Percentiles rank a stretch among this genome's conserved stretches.
Evolutionary conservation across 2,888 invertebrate species (phyloP).

Genomic region (Sphaerophoria taeniata): DNA sequence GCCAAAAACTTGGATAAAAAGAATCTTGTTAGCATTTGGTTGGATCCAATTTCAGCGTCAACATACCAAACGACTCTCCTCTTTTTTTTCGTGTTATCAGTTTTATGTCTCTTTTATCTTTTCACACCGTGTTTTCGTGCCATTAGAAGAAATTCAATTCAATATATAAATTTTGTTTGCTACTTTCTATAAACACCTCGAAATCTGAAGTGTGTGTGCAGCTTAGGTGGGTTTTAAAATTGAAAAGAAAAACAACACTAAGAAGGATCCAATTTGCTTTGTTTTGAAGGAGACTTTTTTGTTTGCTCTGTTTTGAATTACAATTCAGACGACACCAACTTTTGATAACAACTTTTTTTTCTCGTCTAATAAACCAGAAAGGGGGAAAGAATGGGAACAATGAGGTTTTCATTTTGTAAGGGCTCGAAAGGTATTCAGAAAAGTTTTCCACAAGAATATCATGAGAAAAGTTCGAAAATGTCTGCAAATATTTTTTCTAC

Average conservation of each 20-base stretch:
- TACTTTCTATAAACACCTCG: not conserved
- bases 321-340: conserved; percentile 5
- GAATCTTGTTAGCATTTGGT: conserved; percentile 45
- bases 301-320: conserved; percentile 7
- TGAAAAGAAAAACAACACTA: not conserved
- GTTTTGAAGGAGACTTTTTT: conserved; percentile 14
- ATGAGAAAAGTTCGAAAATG: not conserved
- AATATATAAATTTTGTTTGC: conserved; percentile 14
- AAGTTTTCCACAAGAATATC: not conserved
- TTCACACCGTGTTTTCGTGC: conserved; percentile 7
- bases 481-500: not conserved
- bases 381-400: too few species aligned
- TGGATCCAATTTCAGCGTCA: conserved; percentile 40
- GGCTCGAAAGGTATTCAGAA: conserved; percentile 3
- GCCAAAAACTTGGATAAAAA: not conserved
- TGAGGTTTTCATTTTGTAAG: not conserved
- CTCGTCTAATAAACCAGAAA: not conserved
- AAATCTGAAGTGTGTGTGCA: not conserved
- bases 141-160: conserved; percentile 15
- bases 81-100: conserved; percentile 4
- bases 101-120: conserved; percentile 19
- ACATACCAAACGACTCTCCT: not conserved
- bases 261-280: conserved; percentile 26
- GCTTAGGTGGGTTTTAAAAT: not conserved
- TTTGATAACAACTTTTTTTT: not conserved